Percentiles rank a stretch among this genome's conserved stretches.
Evolutionary conservation across 2,797 vertebrate species (phyloP).

Genomic region (Chrysocyon brachyurus): DNA sequence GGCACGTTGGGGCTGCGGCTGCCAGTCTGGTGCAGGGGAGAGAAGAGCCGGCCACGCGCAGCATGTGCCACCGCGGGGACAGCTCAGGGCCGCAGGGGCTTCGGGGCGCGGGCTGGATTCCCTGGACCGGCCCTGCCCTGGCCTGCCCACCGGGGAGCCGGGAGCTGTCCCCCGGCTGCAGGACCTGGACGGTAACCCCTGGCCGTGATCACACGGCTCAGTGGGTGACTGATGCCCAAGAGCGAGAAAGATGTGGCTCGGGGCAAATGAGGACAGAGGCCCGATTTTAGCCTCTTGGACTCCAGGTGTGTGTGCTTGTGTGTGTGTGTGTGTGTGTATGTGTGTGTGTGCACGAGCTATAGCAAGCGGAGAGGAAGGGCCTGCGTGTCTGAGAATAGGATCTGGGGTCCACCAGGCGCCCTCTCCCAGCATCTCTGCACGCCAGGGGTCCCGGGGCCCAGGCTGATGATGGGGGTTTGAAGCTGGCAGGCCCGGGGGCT

Average conservation of each 20-base stretch:
- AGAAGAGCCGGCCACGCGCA: too few species aligned
- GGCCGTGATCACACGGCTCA: not conserved
- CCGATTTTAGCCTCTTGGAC: accelerated
- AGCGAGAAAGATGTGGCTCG: accelerated
- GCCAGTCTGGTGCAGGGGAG: not conserved
- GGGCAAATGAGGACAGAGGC: accelerated
- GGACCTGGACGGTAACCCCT: not conserved
- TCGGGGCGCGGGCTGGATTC: not conserved
- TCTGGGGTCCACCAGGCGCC: accelerated
- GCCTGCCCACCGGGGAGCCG: too few species aligned
- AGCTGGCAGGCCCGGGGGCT: not conserved
- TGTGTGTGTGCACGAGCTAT: not conserved
- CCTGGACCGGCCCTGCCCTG: not conserved
- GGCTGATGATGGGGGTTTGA: not conserved
- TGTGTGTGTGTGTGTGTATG: too few species aligned
- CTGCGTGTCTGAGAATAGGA: not conserved
- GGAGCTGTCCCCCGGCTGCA: not conserved
- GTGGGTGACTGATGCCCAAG: not conserved
- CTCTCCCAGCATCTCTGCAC: accelerated
- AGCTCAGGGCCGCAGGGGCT: not conserved
- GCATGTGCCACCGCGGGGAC: too few species aligned
- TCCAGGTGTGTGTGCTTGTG: accelerated
- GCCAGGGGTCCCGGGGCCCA: not conserved
- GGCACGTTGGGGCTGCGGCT: not conserved
- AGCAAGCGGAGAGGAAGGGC: not conserved